phyloP scores from a whole-genome alignment of 2,797 vertebrate genomes.

The Myoxocephalus aenaeus region DNA sequence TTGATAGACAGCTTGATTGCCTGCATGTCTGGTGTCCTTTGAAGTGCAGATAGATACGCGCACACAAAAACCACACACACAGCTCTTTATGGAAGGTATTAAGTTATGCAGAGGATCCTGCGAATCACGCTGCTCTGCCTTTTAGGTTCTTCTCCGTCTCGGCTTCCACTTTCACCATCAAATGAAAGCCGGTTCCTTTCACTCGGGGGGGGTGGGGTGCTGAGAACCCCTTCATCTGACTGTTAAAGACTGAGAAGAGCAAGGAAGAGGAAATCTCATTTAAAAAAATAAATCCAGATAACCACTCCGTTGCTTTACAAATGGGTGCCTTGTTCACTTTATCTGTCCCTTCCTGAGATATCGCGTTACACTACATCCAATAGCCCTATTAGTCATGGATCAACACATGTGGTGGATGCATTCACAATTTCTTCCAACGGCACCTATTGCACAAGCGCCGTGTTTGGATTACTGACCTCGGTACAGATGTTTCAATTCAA shows the following conservation, averaged over 20 bases:
- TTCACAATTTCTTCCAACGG: conserved; percentile 58
- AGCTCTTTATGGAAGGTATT: conserved; percentile 17
- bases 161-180: conserved; percentile 55
- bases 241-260: conserved; percentile 59
- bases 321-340: conserved; percentile 66
- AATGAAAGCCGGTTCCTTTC: conserved; percentile 48
- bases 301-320: conserved; percentile 46
- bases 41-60: background rate
- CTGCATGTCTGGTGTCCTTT: conserved; percentile 29
- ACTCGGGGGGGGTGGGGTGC: conserved; percentile 9
- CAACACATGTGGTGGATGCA: conserved; percentile 80
- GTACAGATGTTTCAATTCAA: conserved; percentile 53
- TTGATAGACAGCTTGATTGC: conserved; percentile 60
- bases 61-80: conserved; percentile 1
- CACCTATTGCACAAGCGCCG: conserved; percentile 48
- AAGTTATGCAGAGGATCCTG: conserved; percentile 18
- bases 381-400: conserved; percentile 81
- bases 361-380: conserved; percentile 78
- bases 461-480: conserved; percentile 59
- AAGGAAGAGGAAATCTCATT: conserved; percentile 76
- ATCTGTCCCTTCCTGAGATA: conserved; percentile 72
- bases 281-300: conserved; percentile 49
- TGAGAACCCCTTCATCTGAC: conserved; percentile 65
- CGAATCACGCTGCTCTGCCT: conserved; percentile 40
- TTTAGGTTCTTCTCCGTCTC: conserved; percentile 65